These are phyloP conservation scores for Nomada ferruginata DNA, from an alignment of 2,888 invertebrate species.

Conservation along the genomic window DNA sequence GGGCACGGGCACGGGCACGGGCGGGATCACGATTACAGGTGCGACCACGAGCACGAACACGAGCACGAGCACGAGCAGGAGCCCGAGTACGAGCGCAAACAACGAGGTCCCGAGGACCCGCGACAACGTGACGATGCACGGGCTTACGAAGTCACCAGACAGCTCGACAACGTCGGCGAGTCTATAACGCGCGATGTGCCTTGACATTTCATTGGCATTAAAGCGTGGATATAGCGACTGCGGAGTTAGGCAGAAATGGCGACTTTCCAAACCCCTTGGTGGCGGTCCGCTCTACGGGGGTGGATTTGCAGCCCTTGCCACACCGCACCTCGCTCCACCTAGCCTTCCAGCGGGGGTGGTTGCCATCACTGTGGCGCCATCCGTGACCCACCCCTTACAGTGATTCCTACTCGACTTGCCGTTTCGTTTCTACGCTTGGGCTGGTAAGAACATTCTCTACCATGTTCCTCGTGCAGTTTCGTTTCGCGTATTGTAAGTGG, in stretches of 20 bases:
- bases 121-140: slow-evolving; percentile 54
- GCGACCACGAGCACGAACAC: slow-evolving; percentile 41
- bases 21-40: slow-evolving; percentile 42
- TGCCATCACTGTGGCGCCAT: slow-evolving; percentile 71
- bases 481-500: no score
- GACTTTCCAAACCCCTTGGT: slow-evolving; percentile 77
- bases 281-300: slow-evolving; percentile 71
- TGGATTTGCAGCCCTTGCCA: slow-evolving; percentile 64
- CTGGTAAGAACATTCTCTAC: slow-evolving; percentile 55
- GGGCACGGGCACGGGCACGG: slow-evolving; percentile 19
- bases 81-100: slow-evolving; percentile 37
- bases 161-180: slow-evolving; percentile 68
- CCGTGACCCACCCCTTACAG: slow-evolving; percentile 58
- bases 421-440: slow-evolving; percentile 22
- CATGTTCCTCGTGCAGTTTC: background rate
- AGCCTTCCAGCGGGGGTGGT: slow-evolving; percentile 64
- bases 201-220: slow-evolving; percentile 81
- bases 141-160: slow-evolving; percentile 60
- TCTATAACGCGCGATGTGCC: slow-evolving; percentile 75
- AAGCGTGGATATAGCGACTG: slow-evolving; percentile 75
- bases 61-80: slow-evolving; percentile 47
- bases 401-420: slow-evolving; percentile 11
- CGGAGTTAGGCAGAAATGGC: slow-evolving; percentile 81
- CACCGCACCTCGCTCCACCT: slow-evolving; percentile 59
- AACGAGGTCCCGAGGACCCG: slow-evolving; percentile 56